Evolutionary conservation across 2,888 invertebrate species (phyloP).

Genomic region (Camponotus fellah): DNA sequence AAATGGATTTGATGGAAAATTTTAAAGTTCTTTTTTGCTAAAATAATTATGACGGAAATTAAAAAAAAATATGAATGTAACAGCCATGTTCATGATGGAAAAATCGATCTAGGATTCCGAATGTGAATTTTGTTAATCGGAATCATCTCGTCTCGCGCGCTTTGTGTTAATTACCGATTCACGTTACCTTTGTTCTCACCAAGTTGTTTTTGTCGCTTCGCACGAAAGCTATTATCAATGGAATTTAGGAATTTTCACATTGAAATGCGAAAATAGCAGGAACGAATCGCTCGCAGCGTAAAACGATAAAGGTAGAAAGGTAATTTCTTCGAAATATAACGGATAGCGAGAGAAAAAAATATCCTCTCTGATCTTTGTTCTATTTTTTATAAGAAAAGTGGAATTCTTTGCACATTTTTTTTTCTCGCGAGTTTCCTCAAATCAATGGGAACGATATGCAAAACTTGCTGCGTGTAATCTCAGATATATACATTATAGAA

Average conservation of each 20-base stretch:
- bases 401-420: not conserved
- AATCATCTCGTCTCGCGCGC: not conserved
- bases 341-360: conserved; percentile 53
- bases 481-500: not conserved
- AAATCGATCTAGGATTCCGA: not conserved
- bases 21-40: not conserved
- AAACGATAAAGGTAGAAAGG: conserved; percentile 25
- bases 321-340: conserved; percentile 23
- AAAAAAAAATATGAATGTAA: not conserved
- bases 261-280: not conserved
- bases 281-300: not conserved
- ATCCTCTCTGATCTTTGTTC: conserved; percentile 62
- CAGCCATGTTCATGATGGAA: not conserved
- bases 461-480: conserved; percentile 14
- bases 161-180: conserved; percentile 9
- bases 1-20: not conserved
- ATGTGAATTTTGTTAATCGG: conserved; percentile 8
- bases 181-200: not conserved
- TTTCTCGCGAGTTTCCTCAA: conserved; percentile 11
- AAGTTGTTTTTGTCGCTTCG: not conserved
- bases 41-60: not conserved
- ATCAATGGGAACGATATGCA: not conserved
- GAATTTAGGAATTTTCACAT: conserved; percentile 48
- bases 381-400: conserved; percentile 51
- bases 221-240: conserved; percentile 27